These are phyloP conservation scores for Vicugna pacos DNA, from an alignment of 2,113 vertebrate species.

Conservation along the genomic window DNA sequence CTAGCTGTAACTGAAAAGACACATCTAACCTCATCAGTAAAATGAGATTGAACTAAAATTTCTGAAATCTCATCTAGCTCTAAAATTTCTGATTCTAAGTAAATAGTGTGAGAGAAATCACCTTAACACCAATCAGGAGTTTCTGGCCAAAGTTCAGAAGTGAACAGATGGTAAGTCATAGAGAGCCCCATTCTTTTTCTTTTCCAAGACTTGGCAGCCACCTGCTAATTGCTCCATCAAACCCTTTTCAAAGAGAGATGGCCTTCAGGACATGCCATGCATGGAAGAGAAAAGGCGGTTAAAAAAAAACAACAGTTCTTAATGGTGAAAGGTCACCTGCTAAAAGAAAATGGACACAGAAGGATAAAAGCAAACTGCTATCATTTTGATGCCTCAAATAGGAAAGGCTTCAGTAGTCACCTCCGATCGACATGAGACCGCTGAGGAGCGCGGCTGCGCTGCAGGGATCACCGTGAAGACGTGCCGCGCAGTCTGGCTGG, in stretches of 20 bases:
- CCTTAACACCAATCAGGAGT: conserved; percentile 8
- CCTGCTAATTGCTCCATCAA: conserved; percentile 16
- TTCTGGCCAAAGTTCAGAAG: conserved; percentile 12
- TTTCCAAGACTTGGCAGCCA: background rate
- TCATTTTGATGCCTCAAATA: background rate
- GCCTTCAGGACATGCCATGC: background rate
- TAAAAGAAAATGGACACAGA: conserved; percentile 38
- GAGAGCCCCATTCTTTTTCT: conserved; percentile 40
- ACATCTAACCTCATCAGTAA: background rate
- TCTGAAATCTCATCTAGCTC: conserved; percentile 27
- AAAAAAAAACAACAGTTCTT: background rate
- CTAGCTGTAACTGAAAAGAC: conserved; percentile 50
- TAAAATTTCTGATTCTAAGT: conserved; percentile 36
- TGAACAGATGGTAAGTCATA: conserved; percentile 12
- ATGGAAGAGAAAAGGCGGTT: background rate
- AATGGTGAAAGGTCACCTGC: conserved; percentile 29
- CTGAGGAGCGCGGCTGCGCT: background rate
- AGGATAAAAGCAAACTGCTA: conserved; percentile 24
- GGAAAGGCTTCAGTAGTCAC: background rate
- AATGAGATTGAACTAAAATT: conserved; percentile 45
- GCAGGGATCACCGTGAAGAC: background rate
- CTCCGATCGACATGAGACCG: background rate
- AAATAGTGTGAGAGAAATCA: conserved; percentile 21
- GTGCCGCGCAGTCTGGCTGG: background rate
- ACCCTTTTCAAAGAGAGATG: conserved; percentile 23